These are phyloP conservation scores for Abramis brama DNA, from an alignment of 2,113 vertebrate species.

Conservation along the genomic window DNA sequence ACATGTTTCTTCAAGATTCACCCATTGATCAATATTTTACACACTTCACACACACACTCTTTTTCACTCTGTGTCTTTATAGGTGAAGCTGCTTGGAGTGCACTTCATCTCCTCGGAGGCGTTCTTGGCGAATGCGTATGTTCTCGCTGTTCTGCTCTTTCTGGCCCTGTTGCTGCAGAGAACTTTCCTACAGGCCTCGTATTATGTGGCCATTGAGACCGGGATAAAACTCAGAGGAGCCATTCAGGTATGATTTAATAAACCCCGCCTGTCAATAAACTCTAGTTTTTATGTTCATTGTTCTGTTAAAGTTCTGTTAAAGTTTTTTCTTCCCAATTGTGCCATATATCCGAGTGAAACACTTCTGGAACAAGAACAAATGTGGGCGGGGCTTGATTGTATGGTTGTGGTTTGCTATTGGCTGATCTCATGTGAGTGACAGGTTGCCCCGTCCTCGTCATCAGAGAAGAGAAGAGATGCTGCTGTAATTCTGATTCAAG, in stretches of 20 bases:
- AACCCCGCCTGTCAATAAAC: background rate
- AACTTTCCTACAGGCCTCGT: conserved; percentile 96
- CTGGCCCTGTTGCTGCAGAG: conserved; percentile 92
- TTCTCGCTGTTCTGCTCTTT: conserved; percentile 94
- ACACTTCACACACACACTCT: no score
- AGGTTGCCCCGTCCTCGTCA: no score
- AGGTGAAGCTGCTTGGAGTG: conserved; percentile 90
- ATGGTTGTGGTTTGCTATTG: no score
- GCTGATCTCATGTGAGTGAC: no score
- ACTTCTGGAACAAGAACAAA: no score
- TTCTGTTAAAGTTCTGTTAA: background rate
- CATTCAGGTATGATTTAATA: conserved; percentile 83
- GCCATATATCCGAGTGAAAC: fast-evolving
- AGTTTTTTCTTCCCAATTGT: no score
- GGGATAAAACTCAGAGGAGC: conserved; percentile 96
- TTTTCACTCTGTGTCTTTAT: conserved; percentile 33
- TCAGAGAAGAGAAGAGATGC: no score
- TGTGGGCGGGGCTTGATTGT: no score
- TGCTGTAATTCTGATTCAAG: no score
- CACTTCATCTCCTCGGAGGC: conserved; percentile 97
- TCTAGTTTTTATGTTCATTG: background rate
- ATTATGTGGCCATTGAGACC: conserved; percentile 96
- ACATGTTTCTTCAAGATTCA: background rate
- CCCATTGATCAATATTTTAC: background rate
- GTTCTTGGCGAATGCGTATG: conserved; percentile 95